Evolutionary conservation across 2,888 invertebrate genomes (phyloP).

Genomic region (Diadegma fenestrale): DNA sequence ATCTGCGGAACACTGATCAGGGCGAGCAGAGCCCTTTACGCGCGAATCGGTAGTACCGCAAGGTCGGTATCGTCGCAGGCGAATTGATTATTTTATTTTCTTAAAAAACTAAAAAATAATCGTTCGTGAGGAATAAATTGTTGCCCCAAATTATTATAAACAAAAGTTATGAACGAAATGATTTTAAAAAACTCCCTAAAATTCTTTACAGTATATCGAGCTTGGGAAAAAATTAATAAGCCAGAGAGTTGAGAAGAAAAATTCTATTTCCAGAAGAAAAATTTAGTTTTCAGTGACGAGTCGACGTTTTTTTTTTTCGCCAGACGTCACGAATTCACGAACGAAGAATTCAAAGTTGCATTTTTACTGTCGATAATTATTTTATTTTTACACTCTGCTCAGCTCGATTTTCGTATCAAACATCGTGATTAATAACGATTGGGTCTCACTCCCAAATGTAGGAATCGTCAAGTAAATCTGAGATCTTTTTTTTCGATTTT

Average conservation of each 20-base stretch:
- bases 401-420: not conserved
- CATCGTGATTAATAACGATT: not conserved
- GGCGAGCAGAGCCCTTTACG: conserved; percentile 52
- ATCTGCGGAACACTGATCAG: conserved; percentile 71
- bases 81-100: not conserved
- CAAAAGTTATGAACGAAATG: too few relatives aligned
- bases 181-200: too few relatives aligned
- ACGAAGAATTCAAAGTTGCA: too few relatives aligned
- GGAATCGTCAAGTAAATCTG: not conserved
- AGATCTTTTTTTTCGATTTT: not conserved
- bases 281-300: too few relatives aligned
- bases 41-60: conserved; percentile 57
- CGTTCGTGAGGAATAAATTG: not conserved
- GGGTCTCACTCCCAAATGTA: not conserved
- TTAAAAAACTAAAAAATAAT: too few relatives aligned
- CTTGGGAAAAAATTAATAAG: too few relatives aligned
- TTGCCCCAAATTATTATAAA: too few relatives aligned
- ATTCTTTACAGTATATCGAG: too few relatives aligned
- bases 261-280: too few relatives aligned
- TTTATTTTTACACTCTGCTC: not conserved
- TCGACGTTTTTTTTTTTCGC: too few relatives aligned
- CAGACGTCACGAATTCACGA: too few relatives aligned
- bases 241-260: too few relatives aligned
- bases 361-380: not conserved
- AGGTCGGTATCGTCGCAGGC: conserved; percentile 48